phyloP scores from a whole-genome alignment of 1,140 invertebrate genomes.

The Trypoxylus dichotomus region DNA sequence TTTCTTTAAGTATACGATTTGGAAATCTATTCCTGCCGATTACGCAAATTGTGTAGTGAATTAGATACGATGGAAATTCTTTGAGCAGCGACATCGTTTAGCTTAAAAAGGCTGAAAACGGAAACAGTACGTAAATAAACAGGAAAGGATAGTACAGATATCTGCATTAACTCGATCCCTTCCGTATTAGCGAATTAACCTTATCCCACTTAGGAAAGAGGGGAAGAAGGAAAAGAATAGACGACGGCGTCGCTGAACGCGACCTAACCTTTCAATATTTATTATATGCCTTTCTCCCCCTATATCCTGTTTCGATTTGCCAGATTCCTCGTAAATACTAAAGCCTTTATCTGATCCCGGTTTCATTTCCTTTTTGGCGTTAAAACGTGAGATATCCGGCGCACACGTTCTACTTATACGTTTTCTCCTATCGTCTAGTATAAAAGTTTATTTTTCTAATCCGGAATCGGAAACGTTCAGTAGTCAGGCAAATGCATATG shows the following conservation, averaged over 20 bases:
- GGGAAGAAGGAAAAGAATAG: neutral
- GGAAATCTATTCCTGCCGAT: too few relatives aligned
- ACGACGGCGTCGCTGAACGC: neutral
- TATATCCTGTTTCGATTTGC: conserved; percentile 18
- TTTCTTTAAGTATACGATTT: too few relatives aligned
- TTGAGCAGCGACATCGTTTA: too few relatives aligned
- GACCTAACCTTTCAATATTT: conserved; percentile 13
- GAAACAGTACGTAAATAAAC: neutral
- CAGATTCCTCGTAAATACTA: conserved; percentile 21
- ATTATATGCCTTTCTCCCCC: conserved; percentile 1
- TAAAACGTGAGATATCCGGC: conserved; percentile 4
- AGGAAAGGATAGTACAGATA: neutral
- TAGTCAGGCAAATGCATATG: too few relatives aligned
- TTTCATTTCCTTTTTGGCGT: conserved; percentile 21
- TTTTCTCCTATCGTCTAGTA: neutral
- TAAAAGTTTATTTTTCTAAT: conserved; percentile 9
- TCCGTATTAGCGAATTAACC: neutral
- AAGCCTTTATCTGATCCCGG: conserved; percentile 17
- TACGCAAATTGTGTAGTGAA: too few relatives aligned
- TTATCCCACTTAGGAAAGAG: neutral
- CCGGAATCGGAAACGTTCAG: neutral
- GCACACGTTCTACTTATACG: conserved; percentile 13
- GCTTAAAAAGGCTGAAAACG: neutral
- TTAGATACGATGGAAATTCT: too few relatives aligned
- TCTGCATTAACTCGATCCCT: neutral